phyloP scores from a whole-genome alignment of 2,113 vertebrate genomes.

The Pseudopipra pipra region DNA sequence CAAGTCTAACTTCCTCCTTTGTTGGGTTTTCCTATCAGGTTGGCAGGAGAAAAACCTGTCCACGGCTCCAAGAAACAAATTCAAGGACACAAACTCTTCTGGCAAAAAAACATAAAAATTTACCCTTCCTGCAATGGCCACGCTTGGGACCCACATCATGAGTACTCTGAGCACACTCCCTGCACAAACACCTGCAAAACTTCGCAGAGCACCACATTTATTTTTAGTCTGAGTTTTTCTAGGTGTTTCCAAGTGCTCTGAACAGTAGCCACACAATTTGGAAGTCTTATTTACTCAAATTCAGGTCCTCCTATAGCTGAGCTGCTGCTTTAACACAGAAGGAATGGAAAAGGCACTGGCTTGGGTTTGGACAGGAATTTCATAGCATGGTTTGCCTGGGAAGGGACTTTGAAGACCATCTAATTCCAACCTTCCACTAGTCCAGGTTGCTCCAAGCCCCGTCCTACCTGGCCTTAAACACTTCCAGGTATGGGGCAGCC shows the following conservation, averaged over 20 bases:
- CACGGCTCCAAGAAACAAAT: not conserved
- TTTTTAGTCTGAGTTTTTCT: not conserved
- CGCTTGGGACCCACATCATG: too few species aligned
- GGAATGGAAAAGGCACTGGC: not conserved
- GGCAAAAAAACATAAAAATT: not conserved
- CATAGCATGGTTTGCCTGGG: fast-evolving
- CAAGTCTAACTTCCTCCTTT: not conserved
- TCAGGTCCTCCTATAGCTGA: not conserved
- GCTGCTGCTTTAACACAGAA: not conserved
- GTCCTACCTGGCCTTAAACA: not conserved
- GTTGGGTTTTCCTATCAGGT: not conserved
- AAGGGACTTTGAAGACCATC: not conserved
- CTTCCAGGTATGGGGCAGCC: not conserved
- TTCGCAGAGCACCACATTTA: not conserved
- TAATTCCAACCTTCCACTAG: not conserved
- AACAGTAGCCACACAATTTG: not conserved
- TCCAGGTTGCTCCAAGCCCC: fast-evolving
- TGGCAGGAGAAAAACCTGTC: not conserved
- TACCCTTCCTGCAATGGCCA: not conserved
- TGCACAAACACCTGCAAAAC: not conserved
- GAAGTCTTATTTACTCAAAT: not conserved
- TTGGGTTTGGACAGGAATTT: not conserved
- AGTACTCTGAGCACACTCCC: not conserved
- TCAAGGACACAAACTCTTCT: not conserved
- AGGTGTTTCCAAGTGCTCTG: not conserved